phyloP scores from a whole-genome alignment of 2,888 invertebrate genomes.

The Phaonia tiefii region DNA sequence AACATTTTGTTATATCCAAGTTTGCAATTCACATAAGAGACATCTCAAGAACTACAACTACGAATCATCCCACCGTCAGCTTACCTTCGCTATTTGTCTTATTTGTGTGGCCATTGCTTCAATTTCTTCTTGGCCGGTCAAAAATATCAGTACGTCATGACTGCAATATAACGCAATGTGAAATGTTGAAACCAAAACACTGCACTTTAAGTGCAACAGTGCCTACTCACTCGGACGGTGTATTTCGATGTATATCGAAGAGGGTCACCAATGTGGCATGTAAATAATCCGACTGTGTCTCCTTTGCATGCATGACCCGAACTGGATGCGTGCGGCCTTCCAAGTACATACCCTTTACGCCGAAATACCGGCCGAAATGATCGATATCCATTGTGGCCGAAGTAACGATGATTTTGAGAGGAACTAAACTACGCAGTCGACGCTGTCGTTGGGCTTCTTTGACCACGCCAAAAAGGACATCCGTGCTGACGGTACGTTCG shows the following conservation, averaged over 20 bases:
- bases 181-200: not conserved
- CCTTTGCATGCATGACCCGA: slow-evolving; percentile 86
- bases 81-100: slow-evolving; percentile 86
- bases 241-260: slow-evolving; percentile 92
- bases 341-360: slow-evolving; percentile 92
- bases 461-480: slow-evolving; percentile 95
- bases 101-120: slow-evolving; percentile 91
- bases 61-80: too few relatives aligned
- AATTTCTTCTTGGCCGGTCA: slow-evolving; percentile 98
- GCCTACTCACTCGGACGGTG: slow-evolving; percentile 87
- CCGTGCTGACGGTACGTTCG: slow-evolving; percentile 96
- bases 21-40: too few relatives aligned
- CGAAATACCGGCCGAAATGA: slow-evolving; percentile 94
- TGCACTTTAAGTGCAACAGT: not conserved
- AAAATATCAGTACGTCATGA: slow-evolving; percentile 94
- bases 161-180: slow-evolving; percentile 82
- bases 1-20: too few relatives aligned
- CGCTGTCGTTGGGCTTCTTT: slow-evolving; percentile 91
- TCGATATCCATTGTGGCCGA: slow-evolving; percentile 98
- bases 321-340: slow-evolving; percentile 94
- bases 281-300: slow-evolving; percentile 90
- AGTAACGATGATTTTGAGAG: slow-evolving; percentile 92
- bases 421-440: slow-evolving; percentile 81
- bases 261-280: slow-evolving; percentile 91
- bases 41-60: too few relatives aligned